Conservation (phyloP, 2,113 vertebrate genomes). For the Crotalus tigris region DNA sequence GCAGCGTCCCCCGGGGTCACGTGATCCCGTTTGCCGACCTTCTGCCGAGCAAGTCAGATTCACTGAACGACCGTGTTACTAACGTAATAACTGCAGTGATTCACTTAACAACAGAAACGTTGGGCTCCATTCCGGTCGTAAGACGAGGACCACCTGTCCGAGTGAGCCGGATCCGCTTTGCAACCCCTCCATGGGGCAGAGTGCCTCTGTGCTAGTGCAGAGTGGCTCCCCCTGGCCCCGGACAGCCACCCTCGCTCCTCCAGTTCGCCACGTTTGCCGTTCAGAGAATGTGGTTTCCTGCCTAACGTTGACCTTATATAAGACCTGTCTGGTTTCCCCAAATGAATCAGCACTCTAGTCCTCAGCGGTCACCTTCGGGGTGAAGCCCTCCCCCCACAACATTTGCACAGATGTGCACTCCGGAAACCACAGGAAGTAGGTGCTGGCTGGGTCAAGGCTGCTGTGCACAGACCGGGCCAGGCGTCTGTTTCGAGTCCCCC, state of each 20-base stretch:
- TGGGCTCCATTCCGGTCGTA: neutral
- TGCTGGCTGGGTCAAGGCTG: conserved; percentile 17
- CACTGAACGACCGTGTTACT: neutral
- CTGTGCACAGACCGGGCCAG: neutral
- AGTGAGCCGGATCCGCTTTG: neutral
- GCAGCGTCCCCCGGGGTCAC: neutral
- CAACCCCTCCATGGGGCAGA: neutral
- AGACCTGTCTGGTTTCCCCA: neutral
- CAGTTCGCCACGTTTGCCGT: neutral
- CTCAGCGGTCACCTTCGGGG: neutral
- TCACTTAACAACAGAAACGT: neutral
- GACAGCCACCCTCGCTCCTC: no score
- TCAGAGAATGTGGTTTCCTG: neutral
- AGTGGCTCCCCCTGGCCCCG: neutral
- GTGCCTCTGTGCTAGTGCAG: neutral
- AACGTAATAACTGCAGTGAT: neutral
- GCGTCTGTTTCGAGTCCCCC: neutral
- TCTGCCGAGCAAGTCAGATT: neutral
- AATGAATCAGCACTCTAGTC: neutral
- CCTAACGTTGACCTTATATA: fast-evolving
- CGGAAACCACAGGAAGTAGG: neutral
- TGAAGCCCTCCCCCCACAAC: neutral
- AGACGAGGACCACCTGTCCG: neutral
- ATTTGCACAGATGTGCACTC: no score
- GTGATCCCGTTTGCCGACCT: no score